Percentiles rank a stretch among this genome's conserved stretches.
phyloP scores from a whole-genome alignment of 92 coral and sea anemone species.

The Zoanthus sansibaricus region DNA sequence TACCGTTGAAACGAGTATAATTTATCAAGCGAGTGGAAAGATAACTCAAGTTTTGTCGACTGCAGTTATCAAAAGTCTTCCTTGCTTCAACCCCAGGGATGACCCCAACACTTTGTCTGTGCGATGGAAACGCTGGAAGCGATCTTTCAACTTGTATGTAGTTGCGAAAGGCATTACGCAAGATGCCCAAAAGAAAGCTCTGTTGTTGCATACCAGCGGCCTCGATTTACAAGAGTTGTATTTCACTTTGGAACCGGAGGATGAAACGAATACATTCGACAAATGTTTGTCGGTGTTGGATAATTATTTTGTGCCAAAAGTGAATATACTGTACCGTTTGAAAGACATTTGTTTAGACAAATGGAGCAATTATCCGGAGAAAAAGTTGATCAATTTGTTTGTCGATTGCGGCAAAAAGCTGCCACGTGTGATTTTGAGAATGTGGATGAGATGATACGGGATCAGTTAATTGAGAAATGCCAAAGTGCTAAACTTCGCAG shows the following conservation, averaged over 20 bases:
- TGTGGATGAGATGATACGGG: slow-evolving; percentile 67
- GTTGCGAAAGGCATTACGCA: slow-evolving; percentile 58
- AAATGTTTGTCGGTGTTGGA: slow-evolving; percentile 55
- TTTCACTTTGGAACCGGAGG: slow-evolving; percentile 59
- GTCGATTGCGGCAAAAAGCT: slow-evolving; percentile 66
- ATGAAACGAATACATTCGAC: slow-evolving; percentile 28
- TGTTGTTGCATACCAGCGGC: slow-evolving; percentile 44
- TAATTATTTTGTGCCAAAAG: slow-evolving; percentile 65
- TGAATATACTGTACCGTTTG: slow-evolving; percentile 62
- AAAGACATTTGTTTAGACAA: slow-evolving; percentile 66
- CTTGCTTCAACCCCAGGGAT: slow-evolving; percentile 56
- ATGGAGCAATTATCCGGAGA: slow-evolving; percentile 43
- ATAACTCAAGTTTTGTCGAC: slow-evolving; percentile 20
- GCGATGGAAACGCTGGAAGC: slow-evolving; percentile 55
- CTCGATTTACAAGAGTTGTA: slow-evolving; percentile 51
- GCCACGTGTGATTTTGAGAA: slow-evolving; percentile 60
- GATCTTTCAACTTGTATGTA: slow-evolving; percentile 70
- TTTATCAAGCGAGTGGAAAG: slow-evolving; percentile 12
- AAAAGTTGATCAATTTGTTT: slow-evolving; percentile 65
- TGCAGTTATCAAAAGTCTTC: slow-evolving; percentile 40
- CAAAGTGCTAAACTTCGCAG: slow-evolving; percentile 48
- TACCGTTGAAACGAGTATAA: background rate
- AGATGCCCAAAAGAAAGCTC: slow-evolving; percentile 28
- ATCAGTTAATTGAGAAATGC: slow-evolving; percentile 75
- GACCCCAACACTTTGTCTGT: slow-evolving; percentile 45